Conservation (phyloP, 2,113 vertebrate species). For the Turdus rufiventris region DNA sequence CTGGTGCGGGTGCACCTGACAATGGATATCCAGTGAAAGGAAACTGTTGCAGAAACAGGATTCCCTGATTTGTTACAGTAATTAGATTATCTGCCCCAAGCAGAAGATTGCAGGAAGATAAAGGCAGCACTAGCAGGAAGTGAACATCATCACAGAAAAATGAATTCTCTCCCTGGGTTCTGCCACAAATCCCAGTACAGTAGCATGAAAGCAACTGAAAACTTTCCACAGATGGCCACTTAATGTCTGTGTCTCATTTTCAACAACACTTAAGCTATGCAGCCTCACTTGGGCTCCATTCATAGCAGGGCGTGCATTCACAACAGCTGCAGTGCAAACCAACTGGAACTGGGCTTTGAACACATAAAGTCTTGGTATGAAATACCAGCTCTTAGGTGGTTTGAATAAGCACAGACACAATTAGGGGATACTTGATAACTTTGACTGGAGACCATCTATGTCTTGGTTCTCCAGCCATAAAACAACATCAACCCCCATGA, state of each 20-base stretch:
- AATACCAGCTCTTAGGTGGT: conserved; percentile 16
- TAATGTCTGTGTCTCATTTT: not conserved
- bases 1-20: not conserved
- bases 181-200: not conserved
- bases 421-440: not conserved
- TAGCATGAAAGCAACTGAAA: not conserved
- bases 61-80: not conserved
- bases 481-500: not conserved
- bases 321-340: conserved; percentile 51
- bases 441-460: not conserved
- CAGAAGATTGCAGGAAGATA: not conserved
- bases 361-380: not conserved
- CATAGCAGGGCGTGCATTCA: not conserved
- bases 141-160: not conserved
- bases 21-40: not conserved
- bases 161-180: not conserved
- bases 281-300: conserved; percentile 9
- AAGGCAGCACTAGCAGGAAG: not conserved
- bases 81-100: not conserved
- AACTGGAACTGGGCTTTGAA: conserved; percentile 43
- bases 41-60: not conserved
- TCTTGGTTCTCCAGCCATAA: not conserved
- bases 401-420: not conserved
- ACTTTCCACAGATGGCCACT: conserved; percentile 52
- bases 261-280: not conserved